Percentiles rank a stretch among this genome's conserved stretches.
Conservation (phyloP, 2,888 invertebrate genomes). For the Polyploca ridens region DNA sequence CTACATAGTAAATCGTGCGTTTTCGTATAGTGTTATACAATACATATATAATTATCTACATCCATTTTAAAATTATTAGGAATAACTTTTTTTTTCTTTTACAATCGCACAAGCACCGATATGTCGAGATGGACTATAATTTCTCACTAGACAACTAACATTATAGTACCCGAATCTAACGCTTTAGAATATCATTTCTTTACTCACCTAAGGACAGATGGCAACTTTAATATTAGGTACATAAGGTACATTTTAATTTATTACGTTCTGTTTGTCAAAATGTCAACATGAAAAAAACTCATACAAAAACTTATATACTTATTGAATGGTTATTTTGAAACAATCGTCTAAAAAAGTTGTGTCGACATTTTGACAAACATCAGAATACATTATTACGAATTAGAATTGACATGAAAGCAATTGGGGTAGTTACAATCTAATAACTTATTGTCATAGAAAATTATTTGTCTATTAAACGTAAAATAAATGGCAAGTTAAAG, state of each 20-base stretch:
- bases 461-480: conserved; percentile 32
- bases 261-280: conserved; percentile 38
- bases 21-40: conserved; percentile 29
- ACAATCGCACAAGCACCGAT: conserved; percentile 78
- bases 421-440: conserved; percentile 43
- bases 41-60: conserved; percentile 43
- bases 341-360: neutral
- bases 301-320: too few relatives aligned
- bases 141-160: conserved; percentile 55
- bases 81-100: conserved; percentile 55
- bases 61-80: conserved; percentile 66
- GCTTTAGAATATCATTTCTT: conserved; percentile 73
- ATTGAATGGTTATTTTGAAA: too few relatives aligned
- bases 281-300: conserved; percentile 8
- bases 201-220: conserved; percentile 72
- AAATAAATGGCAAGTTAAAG: conserved; percentile 59
- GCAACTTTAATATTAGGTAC: conserved; percentile 31
- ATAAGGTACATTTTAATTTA: conserved; percentile 23
- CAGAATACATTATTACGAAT: conserved; percentile 32
- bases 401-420: conserved; percentile 67
- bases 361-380: conserved; percentile 34
- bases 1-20: conserved; percentile 58
- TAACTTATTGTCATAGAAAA: conserved; percentile 65
- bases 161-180: conserved; percentile 46
- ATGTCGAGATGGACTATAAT: conserved; percentile 76